Evolutionary conservation across 2,888 invertebrate species (phyloP).

Genomic region (Cabera pusaria): DNA sequence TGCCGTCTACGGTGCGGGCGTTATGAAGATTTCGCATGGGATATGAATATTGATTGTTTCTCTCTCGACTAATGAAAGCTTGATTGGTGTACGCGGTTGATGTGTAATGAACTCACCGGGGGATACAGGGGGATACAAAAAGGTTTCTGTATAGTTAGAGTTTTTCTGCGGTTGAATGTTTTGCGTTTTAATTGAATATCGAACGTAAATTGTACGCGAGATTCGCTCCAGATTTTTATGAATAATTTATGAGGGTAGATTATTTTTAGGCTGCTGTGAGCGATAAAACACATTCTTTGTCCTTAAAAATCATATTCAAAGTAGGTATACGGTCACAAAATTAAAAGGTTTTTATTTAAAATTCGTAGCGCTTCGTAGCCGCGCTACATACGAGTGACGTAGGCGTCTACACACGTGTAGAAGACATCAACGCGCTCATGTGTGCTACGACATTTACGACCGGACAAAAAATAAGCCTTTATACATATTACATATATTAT

Average conservation of each 20-base stretch:
- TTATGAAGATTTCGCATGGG: conserved; percentile 79
- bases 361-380: conserved; percentile 34
- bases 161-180: conserved; percentile 39
- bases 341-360: conserved; percentile 2
- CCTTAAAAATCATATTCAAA: neutral
- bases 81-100: conserved; percentile 74
- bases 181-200: conserved; percentile 46
- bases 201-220: conserved; percentile 29
- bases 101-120: conserved; percentile 64
- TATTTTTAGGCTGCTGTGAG: conserved; percentile 14
- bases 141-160: conserved; percentile 48
- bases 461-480: too few species aligned
- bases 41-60: conserved; percentile 82
- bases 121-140: conserved; percentile 51
- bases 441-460: conserved; percentile 44
- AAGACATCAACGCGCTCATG: conserved; percentile 41
- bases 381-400: conserved; percentile 39
- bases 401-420: conserved; percentile 38
- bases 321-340: neutral
- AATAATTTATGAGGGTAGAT: conserved; percentile 21
- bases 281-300: conserved; percentile 2
- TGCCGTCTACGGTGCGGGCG: conserved; percentile 42
- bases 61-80: conserved; percentile 71
- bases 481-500: too few species aligned
- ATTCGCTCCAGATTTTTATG: conserved; percentile 24